These are phyloP conservation scores for Germaria angustata DNA, from an alignment of 2,888 invertebrate species.

Conservation along the genomic window DNA sequence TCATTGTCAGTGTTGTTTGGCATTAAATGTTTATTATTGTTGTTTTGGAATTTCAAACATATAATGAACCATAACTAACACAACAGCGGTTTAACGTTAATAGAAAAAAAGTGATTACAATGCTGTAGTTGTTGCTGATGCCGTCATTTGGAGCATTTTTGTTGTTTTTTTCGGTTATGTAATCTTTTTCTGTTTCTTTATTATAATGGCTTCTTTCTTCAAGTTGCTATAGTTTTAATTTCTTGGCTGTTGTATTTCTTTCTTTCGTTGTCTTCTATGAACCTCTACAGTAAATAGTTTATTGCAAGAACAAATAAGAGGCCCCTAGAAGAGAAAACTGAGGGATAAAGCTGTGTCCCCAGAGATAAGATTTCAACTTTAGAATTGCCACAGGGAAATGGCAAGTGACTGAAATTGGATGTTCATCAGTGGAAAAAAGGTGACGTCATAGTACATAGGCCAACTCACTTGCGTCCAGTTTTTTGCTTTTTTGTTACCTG, in stretches of 20 bases:
- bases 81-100: slow-evolving; percentile 15
- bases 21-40: slow-evolving; percentile 42
- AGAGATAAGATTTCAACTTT: no score
- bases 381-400: no score
- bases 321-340: not conserved
- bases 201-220: not conserved
- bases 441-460: no score
- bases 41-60: slow-evolving; percentile 10
- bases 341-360: no score
- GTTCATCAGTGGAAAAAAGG: no score
- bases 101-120: slow-evolving; percentile 39
- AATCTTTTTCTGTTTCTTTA: slow-evolving; percentile 26
- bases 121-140: slow-evolving; percentile 17
- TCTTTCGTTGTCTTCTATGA: slow-evolving; percentile 36
- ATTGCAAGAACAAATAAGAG: not conserved
- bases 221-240: not conserved
- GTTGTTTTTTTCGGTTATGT: slow-evolving; percentile 45
- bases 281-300: slow-evolving; percentile 46
- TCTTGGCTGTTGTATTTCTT: not conserved
- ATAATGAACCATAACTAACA: slow-evolving; percentile 28
- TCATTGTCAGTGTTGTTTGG: slow-evolving; percentile 61
- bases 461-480: no score
- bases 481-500: no score
- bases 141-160: slow-evolving; percentile 2
- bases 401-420: no score